Evolutionary conservation across 2,888 invertebrate species (phyloP).

Genomic region (Uloborus plumipes): DNA sequence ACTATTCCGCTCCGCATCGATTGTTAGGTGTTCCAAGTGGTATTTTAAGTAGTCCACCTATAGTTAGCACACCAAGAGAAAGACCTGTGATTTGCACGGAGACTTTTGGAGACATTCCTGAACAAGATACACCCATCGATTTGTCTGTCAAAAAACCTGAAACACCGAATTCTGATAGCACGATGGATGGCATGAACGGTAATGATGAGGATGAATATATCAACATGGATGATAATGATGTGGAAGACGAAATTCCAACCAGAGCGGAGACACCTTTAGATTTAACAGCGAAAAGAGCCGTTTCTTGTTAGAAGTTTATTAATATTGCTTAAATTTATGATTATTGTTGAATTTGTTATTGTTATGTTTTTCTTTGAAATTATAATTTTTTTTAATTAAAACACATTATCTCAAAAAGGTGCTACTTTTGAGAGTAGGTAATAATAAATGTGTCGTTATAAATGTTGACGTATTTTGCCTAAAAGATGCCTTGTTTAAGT

Average conservation of each 20-base stretch:
- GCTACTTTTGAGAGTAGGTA: constrained; percentile 29
- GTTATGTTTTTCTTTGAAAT: constrained; percentile 51
- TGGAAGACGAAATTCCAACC: constrained; percentile 25
- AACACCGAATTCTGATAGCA: constrained; percentile 48
- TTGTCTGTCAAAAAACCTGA: constrained; percentile 67
- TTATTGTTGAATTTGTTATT: constrained; percentile 52
- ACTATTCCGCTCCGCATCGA: constrained; percentile 21
- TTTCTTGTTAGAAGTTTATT: constrained; percentile 37
- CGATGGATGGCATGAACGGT: constrained; percentile 33
- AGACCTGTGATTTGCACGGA: constrained; percentile 46
- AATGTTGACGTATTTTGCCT: constrained; percentile 21
- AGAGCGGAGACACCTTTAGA: constrained; percentile 60
- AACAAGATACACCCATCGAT: constrained; percentile 69
- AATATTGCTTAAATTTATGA: constrained; percentile 9
- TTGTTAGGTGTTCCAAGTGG: constrained; percentile 32
- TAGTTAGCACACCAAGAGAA: constrained; percentile 30
- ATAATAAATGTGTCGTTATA: constrained; percentile 13
- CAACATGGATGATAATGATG: constrained; percentile 57
- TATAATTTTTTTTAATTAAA: constrained; percentile 17
- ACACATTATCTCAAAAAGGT: constrained; percentile 23
- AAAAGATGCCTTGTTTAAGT: constrained; percentile 53
- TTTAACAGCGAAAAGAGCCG: constrained; percentile 53
- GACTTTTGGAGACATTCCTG: constrained; percentile 64
- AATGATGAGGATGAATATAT: constrained; percentile 57
- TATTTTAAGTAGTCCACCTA: constrained; percentile 43